Percentiles rank a stretch among this genome's conserved stretches.
These are phyloP conservation scores for Chiloscyllium plagiosum DNA, from an alignment of 2,113 vertebrate genomes.

Conservation along the genomic window DNA sequence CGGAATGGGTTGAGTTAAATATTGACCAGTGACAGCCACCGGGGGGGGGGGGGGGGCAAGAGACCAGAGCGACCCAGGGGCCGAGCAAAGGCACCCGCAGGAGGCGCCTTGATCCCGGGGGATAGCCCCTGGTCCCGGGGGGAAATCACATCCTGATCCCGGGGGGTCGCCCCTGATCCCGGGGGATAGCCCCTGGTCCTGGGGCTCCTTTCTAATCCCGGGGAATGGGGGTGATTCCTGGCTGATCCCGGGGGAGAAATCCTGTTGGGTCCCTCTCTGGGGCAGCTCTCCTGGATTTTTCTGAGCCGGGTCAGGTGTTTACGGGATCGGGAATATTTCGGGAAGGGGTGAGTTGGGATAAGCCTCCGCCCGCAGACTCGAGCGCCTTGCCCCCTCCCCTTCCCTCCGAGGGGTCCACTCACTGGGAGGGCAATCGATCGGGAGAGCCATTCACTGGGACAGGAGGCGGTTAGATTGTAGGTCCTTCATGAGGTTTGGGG, in stretches of 20 bases:
- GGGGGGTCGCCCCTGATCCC: not conserved
- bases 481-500: not conserved
- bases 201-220: not conserved
- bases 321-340: not conserved
- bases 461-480: not conserved
- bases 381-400: no score
- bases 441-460: not conserved
- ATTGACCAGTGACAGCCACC: no score
- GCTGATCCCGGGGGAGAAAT: no score
- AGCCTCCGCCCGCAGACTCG: not conserved
- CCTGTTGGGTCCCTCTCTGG: no score
- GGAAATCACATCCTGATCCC: not conserved
- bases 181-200: not conserved
- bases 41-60: no score
- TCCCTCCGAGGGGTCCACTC: no score
- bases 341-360: not conserved
- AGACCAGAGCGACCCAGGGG: not conserved
- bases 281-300: not conserved
- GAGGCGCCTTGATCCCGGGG: not conserved
- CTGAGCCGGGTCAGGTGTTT: not conserved
- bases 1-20: no score
- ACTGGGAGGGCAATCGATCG: not conserved
- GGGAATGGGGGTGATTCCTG: no score
- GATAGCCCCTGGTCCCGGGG: no score
- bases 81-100: no score